Percentiles rank a stretch among this genome's conserved stretches.
phyloP scores from a whole-genome alignment of 2,888 invertebrate species.

The Euplexia lucipara region DNA sequence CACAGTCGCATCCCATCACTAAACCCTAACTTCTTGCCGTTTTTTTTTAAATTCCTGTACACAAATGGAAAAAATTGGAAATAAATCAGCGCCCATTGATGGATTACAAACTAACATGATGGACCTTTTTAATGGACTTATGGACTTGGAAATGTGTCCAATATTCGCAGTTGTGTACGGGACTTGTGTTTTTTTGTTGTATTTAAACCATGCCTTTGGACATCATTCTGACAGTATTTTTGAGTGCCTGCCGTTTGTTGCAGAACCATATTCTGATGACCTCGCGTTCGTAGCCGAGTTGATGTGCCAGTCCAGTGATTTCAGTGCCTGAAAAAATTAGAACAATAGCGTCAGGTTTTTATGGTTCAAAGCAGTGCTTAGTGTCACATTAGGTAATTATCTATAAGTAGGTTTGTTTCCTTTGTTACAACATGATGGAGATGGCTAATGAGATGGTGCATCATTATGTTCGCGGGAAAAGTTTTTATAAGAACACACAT shows the following conservation, averaged over 20 bases:
- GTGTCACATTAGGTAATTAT: slow-evolving; percentile 10
- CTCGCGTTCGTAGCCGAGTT: slow-evolving; percentile 98
- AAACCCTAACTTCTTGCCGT: slow-evolving; percentile 44
- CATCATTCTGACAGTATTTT: slow-evolving; percentile 99
- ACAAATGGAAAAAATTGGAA: slow-evolving; percentile 48
- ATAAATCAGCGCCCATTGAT: slow-evolving; percentile 50
- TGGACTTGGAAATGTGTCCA: slow-evolving; percentile 42
- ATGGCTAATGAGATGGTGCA: slow-evolving; percentile 7
- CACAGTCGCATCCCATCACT: slow-evolving; percentile 71
- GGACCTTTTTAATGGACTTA: slow-evolving; percentile 58
- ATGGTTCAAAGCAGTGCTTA: slow-evolving; percentile 1
- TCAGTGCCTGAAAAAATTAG: slow-evolving; percentile 95
- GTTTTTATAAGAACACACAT: too few species aligned
- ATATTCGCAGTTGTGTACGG: slow-evolving; percentile 48
- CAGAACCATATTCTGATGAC: slow-evolving; percentile 99
- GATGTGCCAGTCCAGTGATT: slow-evolving; percentile 98
- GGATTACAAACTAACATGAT: slow-evolving; percentile 52
- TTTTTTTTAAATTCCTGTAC: slow-evolving; percentile 44
- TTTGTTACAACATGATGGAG: slow-evolving; percentile 16
- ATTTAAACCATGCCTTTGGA: slow-evolving; percentile 95
- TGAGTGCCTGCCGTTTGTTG: slow-evolving; percentile 99
- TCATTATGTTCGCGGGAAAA: slow-evolving; percentile 10
- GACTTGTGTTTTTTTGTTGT: slow-evolving; percentile 34
- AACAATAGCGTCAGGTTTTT: slow-evolving; percentile 45
- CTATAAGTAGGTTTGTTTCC: slow-evolving; percentile 4